These are phyloP conservation scores for Scarus forsteni DNA, from an alignment of 2,797 vertebrate species.

Conservation along the genomic window DNA sequence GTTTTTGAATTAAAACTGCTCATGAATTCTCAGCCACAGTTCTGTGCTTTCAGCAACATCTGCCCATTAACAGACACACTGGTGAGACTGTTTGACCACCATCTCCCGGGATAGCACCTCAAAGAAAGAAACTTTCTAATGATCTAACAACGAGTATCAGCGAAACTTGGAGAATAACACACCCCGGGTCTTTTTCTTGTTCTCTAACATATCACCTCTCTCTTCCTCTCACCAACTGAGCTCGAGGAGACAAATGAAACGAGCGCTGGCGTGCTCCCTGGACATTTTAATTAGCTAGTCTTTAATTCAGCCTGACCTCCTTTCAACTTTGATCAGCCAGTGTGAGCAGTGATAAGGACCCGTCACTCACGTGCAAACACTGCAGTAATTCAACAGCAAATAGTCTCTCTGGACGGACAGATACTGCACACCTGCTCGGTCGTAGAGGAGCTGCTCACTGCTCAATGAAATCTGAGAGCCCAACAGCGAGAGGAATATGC, in stretches of 20 bases:
- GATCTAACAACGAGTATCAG: slow-evolving; percentile 43
- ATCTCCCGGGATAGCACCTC: slow-evolving; percentile 20
- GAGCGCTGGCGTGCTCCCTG: slow-evolving; percentile 70
- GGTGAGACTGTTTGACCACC: slow-evolving; percentile 18
- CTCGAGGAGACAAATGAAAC: slow-evolving; percentile 74
- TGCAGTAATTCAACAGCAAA: slow-evolving; percentile 63
- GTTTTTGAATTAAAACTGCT: too few relatives aligned
- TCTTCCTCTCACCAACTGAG: slow-evolving; percentile 39
- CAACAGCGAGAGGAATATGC: slow-evolving; percentile 51
- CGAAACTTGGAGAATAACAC: slow-evolving; percentile 34
- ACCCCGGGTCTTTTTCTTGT: slow-evolving; percentile 17
- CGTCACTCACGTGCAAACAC: slow-evolving; percentile 74
- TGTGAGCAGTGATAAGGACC: slow-evolving; percentile 78
- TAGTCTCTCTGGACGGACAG: slow-evolving; percentile 53
- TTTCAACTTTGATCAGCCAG: slow-evolving; percentile 82
- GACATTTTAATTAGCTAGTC: slow-evolving; percentile 86
- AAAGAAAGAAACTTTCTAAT: slow-evolving; percentile 24
- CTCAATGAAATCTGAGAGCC: slow-evolving; percentile 67
- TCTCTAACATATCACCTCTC: slow-evolving; percentile 40
- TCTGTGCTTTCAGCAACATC: slow-evolving; percentile 4
- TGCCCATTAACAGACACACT: background rate
- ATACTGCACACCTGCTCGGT: slow-evolving; percentile 55
- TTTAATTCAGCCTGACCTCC: slow-evolving; percentile 85
- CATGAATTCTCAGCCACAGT: too few relatives aligned
- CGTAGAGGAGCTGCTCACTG: slow-evolving; percentile 54